A percentile compares a stretch with the other conserved stretches of the same genome.
Evolutionary conservation across 2,113 vertebrate species (phyloP).

Genomic region (Alethe diademata): DNA sequence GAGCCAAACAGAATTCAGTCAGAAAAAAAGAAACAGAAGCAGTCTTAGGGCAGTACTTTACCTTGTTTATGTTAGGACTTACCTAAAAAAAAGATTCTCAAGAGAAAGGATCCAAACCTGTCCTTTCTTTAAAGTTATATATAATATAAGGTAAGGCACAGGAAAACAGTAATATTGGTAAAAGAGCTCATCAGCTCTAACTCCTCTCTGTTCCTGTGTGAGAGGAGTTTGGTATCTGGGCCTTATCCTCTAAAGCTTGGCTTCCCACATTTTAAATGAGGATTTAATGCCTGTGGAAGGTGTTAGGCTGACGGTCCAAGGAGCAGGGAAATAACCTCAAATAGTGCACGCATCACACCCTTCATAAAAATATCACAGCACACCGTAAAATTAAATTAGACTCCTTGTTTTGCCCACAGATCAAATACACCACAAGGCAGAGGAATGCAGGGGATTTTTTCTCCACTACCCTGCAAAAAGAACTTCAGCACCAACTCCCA

Average conservation of each 20-base stretch:
- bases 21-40: background rate
- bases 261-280: background rate
- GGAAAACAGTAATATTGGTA: background rate
- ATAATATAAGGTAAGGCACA: background rate
- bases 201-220: background rate
- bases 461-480: background rate
- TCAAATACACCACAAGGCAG: slow-evolving; percentile 38
- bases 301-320: slow-evolving; percentile 1
- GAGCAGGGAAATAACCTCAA: background rate
- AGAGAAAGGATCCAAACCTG: background rate
- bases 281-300: slow-evolving; percentile 8
- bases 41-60: background rate
- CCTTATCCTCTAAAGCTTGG: background rate
- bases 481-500: background rate
- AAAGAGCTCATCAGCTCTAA: background rate
- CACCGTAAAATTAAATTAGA: slow-evolving; percentile 35
- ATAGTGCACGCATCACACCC: background rate
- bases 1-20: background rate
- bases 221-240: background rate
- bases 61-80: background rate
- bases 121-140: background rate
- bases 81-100: background rate
- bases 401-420: slow-evolving; percentile 24
- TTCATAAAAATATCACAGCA: slow-evolving; percentile 44
- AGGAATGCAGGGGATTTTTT: slow-evolving; percentile 38